Percentiles rank a stretch among this genome's conserved stretches.
Evolutionary conservation across 1,140 invertebrate species (phyloP).

Genomic region (Nylanderia fulva): DNA sequence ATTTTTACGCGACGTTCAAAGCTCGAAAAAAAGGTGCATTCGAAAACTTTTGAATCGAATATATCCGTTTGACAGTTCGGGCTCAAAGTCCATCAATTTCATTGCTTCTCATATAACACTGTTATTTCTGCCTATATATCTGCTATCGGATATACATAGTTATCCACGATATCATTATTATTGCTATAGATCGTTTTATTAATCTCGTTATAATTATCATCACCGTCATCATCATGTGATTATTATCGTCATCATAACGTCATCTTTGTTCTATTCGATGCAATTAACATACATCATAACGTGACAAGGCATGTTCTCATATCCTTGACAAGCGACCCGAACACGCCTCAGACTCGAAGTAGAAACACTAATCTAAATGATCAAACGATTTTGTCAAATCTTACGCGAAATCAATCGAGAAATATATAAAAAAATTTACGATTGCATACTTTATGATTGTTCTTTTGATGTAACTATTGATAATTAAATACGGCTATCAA

Average conservation of each 20-base stretch:
- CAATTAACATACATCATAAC: constrained; percentile 73
- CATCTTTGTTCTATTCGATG: constrained; percentile 74
- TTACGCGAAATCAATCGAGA: neutral
- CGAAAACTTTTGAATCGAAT: neutral
- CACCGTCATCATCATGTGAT: constrained; percentile 68
- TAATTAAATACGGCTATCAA: neutral
- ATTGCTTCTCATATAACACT: neutral
- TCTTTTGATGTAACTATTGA: neutral
- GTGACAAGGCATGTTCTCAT: constrained; percentile 80
- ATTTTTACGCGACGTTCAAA: constrained; percentile 1
- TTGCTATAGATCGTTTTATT: constrained; percentile 66
- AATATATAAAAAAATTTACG: neutral
- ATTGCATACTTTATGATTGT: neutral
- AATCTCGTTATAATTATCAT: constrained; percentile 72
- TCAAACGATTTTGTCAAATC: constrained; percentile 3
- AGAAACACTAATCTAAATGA: constrained; percentile 32
- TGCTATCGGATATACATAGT: neutral
- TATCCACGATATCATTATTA: constrained; percentile 50
- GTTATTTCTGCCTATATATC: neutral
- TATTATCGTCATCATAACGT: constrained; percentile 67
- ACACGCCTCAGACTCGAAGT: constrained; percentile 58
- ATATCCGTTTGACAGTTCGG: neutral
- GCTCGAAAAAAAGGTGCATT: neutral
- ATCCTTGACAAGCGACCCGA: constrained; percentile 84
- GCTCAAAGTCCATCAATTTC: neutral